Evolutionary conservation across 2,888 invertebrate species (phyloP), one percentile per base, ranked within the genome.

Genomic region (Dolichomitus sp.): DNA sequence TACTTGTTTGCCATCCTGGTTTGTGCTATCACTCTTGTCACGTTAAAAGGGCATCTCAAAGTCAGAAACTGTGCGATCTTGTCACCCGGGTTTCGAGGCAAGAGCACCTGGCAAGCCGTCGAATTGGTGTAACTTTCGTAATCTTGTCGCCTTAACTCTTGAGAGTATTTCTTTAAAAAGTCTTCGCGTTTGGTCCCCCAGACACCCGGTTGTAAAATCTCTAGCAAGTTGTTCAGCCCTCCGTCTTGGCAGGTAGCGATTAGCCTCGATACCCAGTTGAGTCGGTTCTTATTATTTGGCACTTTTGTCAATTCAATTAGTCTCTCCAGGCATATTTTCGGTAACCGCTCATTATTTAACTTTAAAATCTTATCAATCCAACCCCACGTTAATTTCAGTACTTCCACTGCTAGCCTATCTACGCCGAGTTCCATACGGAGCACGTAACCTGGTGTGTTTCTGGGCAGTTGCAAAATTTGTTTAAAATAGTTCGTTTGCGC

Each of bases 401-500:
- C 27, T 48, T 59, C 50, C 27, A 63, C 45, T 14, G 42, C 45
- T 27, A 78, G 14, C 37, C 19, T 30, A 11, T 54, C 48, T n/a
- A 70, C 33, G 1, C 63, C 72, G 7, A 78, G 45, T 37, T 78
- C 78, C 14, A 61, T 27, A 11, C 78, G 37, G 19, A 78, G 45
- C 0, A 50, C 57, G 12, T 69, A 76, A 17, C 68, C 68, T 5
- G 77, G 77, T 11, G 77, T 77, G 17, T 57, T 42, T 11, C 11
- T 40, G 17, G 77, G 69, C 1, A 77, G 42, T 27, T 37, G 63
- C 4, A 77, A 27, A 12, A 66, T 52, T 37, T 42, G 66, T n/a
- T 77, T 68, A n/a, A 77, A 77, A 30, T 68, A 77, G 11, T 40
- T 17, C n/a, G 40, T 27, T 68, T 77, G 77, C 11, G 63, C 68